Evolutionary conservation across 2,888 invertebrate genomes (phyloP).

Genomic region (Conomelus anceps): DNA sequence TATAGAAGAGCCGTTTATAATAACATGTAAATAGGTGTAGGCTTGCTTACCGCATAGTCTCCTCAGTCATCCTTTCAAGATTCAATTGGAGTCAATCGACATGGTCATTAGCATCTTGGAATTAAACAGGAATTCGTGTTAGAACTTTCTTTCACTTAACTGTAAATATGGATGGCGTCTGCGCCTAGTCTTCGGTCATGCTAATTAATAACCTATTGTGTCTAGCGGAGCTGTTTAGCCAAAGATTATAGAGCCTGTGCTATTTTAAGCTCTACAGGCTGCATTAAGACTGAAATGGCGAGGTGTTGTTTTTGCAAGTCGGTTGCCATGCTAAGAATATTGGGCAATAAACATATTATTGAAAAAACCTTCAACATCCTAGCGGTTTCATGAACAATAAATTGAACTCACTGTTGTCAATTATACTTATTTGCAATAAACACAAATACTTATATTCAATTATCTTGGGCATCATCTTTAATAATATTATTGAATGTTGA

Average conservation of each 20-base stretch:
- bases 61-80: background rate
- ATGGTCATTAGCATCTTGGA: background rate
- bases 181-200: background rate
- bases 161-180: background rate
- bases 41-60: background rate
- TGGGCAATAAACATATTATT: too few species aligned
- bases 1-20: too few species aligned
- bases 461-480: too few species aligned
- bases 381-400: too few species aligned
- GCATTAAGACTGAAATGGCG: background rate
- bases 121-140: background rate
- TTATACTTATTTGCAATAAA: too few species aligned
- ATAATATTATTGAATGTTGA: too few species aligned
- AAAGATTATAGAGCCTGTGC: background rate
- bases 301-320: background rate
- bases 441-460: too few species aligned
- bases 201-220: background rate
- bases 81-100: background rate
- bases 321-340: background rate
- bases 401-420: too few species aligned
- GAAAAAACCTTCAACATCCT: too few species aligned
- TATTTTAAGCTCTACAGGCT: background rate
- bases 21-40: background rate
- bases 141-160: background rate
- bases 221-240: background rate